These are phyloP conservation scores for Lycorma delicatula DNA, from an alignment of 1,140 invertebrate genomes.

Conservation along the genomic window DNA sequence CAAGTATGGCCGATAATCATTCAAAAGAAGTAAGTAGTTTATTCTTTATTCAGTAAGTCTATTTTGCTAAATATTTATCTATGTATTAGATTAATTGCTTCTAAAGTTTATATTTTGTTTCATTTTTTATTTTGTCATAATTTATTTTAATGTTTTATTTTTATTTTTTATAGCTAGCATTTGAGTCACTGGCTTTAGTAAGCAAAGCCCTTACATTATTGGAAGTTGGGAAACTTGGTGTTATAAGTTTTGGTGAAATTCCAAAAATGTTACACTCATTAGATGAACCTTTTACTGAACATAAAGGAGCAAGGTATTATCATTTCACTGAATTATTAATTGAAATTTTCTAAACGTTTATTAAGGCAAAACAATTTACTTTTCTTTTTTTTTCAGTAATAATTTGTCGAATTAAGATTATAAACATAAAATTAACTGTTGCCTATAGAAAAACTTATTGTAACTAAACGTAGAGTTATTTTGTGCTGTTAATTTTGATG, in stretches of 20 bases:
- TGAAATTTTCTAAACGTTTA: too few species aligned
- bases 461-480: too few species aligned
- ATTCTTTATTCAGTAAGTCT: background rate
- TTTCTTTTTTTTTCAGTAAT: too few species aligned
- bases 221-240: slow-evolving; percentile 66
- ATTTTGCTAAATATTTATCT: background rate
- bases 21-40: slow-evolving; percentile 56
- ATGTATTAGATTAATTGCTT: background rate
- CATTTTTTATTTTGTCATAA: background rate
- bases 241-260: slow-evolving; percentile 88
- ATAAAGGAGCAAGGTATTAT: slow-evolving; percentile 59
- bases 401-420: too few species aligned
- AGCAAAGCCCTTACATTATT: slow-evolving; percentile 85
- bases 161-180: slow-evolving; percentile 56
- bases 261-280: slow-evolving; percentile 77
- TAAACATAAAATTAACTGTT: too few species aligned
- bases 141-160: background rate
- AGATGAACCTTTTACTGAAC: slow-evolving; percentile 73
- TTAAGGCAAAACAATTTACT: too few species aligned
- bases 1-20: slow-evolving; percentile 82
- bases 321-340: too few species aligned
- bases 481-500: too few species aligned
- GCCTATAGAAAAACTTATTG: too few species aligned
- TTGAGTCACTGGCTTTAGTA: slow-evolving; percentile 88
- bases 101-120: background rate